Evolutionary conservation across 2,797 vertebrate genomes (phyloP).

Genomic region (Carapus acus): DNA sequence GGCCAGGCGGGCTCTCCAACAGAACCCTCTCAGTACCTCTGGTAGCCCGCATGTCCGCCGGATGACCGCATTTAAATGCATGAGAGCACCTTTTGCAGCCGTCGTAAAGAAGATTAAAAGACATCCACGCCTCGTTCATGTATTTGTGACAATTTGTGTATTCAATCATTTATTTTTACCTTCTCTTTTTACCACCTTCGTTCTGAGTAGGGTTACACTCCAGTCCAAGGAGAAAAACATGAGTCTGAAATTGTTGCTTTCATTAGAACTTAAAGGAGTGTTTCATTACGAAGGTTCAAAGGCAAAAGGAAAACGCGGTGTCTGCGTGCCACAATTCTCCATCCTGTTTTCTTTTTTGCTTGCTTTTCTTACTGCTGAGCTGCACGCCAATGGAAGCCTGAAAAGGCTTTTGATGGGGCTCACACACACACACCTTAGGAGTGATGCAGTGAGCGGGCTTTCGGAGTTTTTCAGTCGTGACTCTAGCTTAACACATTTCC

Average conservation of each 20-base stretch:
- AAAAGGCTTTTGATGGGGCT: no score
- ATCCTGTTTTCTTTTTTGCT: background rate
- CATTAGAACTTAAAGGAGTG: constrained; percentile 73
- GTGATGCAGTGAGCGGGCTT: no score
- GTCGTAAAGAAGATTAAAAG: constrained; percentile 69
- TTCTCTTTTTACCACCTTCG: constrained; percentile 37
- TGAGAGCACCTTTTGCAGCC: constrained; percentile 48
- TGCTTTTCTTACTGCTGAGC: constrained; percentile 9
- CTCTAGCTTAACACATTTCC: no score
- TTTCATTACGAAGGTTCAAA: constrained; percentile 71
- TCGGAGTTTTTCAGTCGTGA: no score
- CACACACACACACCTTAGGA: no score
- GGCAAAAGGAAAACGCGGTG: constrained; percentile 45
- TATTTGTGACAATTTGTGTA: constrained; percentile 13
- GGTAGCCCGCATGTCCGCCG: constrained; percentile 43
- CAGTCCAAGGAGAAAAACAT: constrained; percentile 52
- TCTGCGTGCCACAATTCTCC: constrained; percentile 18
- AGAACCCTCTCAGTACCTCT: constrained; percentile 41
- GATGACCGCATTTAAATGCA: constrained; percentile 74
- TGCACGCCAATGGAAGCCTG: constrained; percentile 10
- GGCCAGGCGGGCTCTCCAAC: constrained; percentile 42
- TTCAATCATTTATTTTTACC: no score
- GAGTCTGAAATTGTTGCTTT: constrained; percentile 70
- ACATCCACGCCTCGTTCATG: constrained; percentile 44
- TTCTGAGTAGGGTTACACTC: constrained; percentile 47